These are phyloP conservation scores for Emys orbicularis DNA, from an alignment of 2,797 vertebrate species.

Conservation along the genomic window DNA sequence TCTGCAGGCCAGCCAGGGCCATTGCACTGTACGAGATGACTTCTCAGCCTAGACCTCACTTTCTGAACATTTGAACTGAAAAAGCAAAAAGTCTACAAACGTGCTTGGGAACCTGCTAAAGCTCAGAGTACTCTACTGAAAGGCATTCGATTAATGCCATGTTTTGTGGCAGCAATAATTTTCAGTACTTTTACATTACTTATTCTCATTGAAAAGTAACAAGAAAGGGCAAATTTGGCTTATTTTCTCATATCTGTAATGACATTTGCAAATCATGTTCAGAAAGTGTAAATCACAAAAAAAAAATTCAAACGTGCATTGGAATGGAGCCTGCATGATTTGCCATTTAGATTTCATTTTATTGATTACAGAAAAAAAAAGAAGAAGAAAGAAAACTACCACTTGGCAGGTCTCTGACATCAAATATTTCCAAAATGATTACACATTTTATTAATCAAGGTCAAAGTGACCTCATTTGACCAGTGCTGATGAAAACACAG, in stretches of 20 bases:
- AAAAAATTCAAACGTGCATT: background rate
- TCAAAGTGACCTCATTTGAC: conserved; percentile 72
- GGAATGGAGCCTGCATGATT: conserved; percentile 8
- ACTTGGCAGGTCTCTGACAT: conserved; percentile 52
- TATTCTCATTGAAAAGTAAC: background rate
- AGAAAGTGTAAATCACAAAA: conserved; percentile 8
- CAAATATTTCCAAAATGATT: conserved; percentile 73
- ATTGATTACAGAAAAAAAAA: conserved; percentile 57
- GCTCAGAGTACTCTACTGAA: accelerated
- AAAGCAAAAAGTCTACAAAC: accelerated
- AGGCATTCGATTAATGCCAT: background rate
- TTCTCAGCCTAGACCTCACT: background rate
- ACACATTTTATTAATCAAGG: conserved; percentile 79
- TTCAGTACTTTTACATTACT: background rate
- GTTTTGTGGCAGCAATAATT: background rate
- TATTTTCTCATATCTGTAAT: background rate
- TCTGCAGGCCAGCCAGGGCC: background rate
- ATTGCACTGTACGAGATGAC: background rate
- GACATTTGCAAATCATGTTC: conserved; percentile 16
- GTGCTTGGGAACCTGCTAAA: background rate
- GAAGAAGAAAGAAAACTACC: background rate
- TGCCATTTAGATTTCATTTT: conserved; percentile 60
- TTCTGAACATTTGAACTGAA: accelerated
- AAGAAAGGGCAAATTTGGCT: conserved; percentile 7
- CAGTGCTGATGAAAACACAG: conserved; percentile 69